Evolutionary conservation across 2,113 vertebrate species (phyloP).

Genomic region (Camelus bactrianus): DNA sequence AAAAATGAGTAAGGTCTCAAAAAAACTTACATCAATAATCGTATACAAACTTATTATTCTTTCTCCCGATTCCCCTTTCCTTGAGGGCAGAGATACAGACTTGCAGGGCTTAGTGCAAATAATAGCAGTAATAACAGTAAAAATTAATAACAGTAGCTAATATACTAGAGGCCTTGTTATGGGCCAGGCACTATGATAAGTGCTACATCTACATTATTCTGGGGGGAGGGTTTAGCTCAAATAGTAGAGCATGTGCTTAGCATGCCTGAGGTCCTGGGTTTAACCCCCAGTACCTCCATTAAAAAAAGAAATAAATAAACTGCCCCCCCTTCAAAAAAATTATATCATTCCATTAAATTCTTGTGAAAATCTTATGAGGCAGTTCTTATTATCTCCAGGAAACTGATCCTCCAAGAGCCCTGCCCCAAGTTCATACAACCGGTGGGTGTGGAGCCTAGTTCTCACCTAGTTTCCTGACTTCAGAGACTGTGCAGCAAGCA

Average conservation of each 20-base stretch:
- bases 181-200: neutral
- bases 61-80: slow-evolving; percentile 4
- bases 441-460: neutral
- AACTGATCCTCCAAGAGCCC: neutral
- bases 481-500: neutral
- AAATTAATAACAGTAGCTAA: neutral
- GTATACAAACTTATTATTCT: neutral
- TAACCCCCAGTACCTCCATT: too few relatives aligned
- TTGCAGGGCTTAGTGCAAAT: neutral
- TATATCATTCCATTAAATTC: neutral
- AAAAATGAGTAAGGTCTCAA: neutral
- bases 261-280: too few relatives aligned
- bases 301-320: too few relatives aligned
- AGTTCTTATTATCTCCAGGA: neutral
- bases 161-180: neutral
- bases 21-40: neutral
- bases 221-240: neutral
- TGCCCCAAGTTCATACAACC: neutral
- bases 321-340: too few relatives aligned
- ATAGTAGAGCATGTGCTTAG: too few relatives aligned
- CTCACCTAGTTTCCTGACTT: neutral
- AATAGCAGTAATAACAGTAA: too few relatives aligned
- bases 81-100: neutral
- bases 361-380: neutral
- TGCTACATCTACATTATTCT: neutral